phyloP scores from a whole-genome alignment of 2,113 vertebrate genomes.

The Notechis scutatus region DNA sequence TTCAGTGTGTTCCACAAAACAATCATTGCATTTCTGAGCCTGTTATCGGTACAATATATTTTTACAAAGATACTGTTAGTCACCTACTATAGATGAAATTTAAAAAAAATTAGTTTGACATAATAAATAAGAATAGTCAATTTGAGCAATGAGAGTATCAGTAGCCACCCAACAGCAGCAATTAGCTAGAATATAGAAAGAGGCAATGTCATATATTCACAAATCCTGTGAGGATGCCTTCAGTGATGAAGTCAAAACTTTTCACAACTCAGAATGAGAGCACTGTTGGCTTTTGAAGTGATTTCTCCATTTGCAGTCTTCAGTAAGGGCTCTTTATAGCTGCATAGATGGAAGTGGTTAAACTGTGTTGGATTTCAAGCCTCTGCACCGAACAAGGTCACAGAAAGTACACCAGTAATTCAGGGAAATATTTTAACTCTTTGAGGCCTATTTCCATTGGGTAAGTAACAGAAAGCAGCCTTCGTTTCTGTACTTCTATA shows the following conservation, averaged over 20 bases:
- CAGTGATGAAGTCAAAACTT: slow-evolving; percentile 27
- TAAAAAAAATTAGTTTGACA: neutral
- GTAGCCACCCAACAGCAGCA: neutral
- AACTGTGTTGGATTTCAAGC: slow-evolving; percentile 59
- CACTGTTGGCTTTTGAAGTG: slow-evolving; percentile 45
- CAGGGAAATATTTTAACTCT: slow-evolving; percentile 53
- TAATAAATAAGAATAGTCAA: neutral
- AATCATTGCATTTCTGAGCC: neutral
- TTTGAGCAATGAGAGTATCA: neutral
- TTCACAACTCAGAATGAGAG: slow-evolving; percentile 36
- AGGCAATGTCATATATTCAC: slow-evolving; percentile 1
- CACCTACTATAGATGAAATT: neutral
- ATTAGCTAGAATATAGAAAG: neutral
- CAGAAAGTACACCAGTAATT: slow-evolving; percentile 61
- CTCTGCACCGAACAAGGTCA: slow-evolving; percentile 62
- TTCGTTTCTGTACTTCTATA: neutral
- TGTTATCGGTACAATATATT: neutral
- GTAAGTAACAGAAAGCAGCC: neutral
- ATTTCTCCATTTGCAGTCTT: slow-evolving; percentile 51
- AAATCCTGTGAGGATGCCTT: slow-evolving; percentile 5
- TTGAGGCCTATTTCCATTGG: slow-evolving; percentile 35
- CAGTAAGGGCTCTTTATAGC: slow-evolving; percentile 64
- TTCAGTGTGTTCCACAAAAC: neutral
- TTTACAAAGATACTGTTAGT: neutral
- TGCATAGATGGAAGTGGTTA: slow-evolving; percentile 61